Base-by-base conservation (phyloP, 2,797 vertebrate genomes). In the Tympanoctomys barrerae region DNA sequence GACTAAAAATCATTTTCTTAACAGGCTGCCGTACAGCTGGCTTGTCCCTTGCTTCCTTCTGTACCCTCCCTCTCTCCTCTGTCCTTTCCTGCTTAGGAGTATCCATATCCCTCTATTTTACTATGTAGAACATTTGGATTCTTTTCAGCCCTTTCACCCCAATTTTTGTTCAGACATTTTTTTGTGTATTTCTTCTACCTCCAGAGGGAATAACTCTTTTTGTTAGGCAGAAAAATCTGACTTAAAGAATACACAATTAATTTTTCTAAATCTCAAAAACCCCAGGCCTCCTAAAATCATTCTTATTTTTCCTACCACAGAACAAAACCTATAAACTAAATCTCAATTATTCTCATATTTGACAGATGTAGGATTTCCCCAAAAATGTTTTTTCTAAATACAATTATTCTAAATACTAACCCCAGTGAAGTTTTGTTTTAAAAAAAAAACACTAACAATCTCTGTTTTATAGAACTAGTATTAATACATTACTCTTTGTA, bases 241-340 rank as follows among this genome's bases (percentile, higher is more conserved):
- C 24, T 81, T 81, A 61, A 83, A 91, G 78, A 59, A 31, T 28
- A 46, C 24, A 49, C 46, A 93, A 88, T n/a, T 86, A 81, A 92
- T 81, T 89, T 85, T 89, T 91, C 26, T 59, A 85, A 95, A 64
- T 88, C 31, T 71, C 80, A 33, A 71, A 90, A 88, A 75, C 61
- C 12, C 39, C 13, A 81, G 46, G 39, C 22, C 8, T 62, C 24
- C 16, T 81, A 82, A 46, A 82, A 46, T 80, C 33, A 77, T 22
- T 42, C 21, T 31, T 13, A 28, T 42, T 26, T 28, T 96, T 77
- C 59, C 70, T 73, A 19, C 18, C 71, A 84, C 49, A 91, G 90
- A 96, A 68, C 83, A 81, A 88, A 91, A 79, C 28, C 75, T 89
- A 79, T 95, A 94, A 94, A 75, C 18, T 4, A 49, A 49, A 88